Base-by-base conservation (phyloP, 2,888 invertebrate species). In the Perithous albicinctus region DNA sequence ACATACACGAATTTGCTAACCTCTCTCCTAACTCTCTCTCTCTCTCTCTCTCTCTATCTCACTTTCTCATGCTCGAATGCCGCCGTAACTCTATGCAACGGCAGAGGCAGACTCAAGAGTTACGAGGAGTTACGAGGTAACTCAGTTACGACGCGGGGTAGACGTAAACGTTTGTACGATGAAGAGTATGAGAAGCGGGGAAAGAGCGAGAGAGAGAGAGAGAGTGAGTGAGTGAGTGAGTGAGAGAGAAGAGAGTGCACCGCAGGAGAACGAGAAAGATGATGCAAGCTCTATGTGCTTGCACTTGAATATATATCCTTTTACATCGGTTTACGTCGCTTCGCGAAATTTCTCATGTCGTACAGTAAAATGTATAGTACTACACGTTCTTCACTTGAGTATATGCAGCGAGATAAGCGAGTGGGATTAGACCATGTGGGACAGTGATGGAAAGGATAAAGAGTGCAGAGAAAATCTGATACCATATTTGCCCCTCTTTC, bases 131-230 rank as follows among this genome's bases (percentile, higher is more conserved):
- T 81, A 74, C 63, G 77, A 63, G 64, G 80, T 77, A 80, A 82
- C 84, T 72, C 66, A 74, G 76, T 84, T 84, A 81, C 66, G 67
- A 48, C 63, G 32, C n/a, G 15, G 56, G 77, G 54, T 5, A 56
- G 46, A 69, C 77, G 69, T 69, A 82, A 84, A 76, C 74, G 82
- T 82, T 83, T 70, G 72, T 72, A 67, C n/a, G 59, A 67, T 64
- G 48, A 81, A 73, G 20, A 59, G 63, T 5, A 48, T 6, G 48
- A 63, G 54, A 20, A 29, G 56, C n/a, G 46, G 41, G 35, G 43
- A 51, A 23, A 38, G 15, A 32, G 54, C 70, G 23, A 59, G 51
- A 1, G 29, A 2, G 43, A 67, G 59, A 18, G 23, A 38, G 29
- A 56, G 41, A 29, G n/a, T n/a, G 43, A 51, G 23, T 35, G 15